A percentile compares a stretch with the other conserved stretches of the same genome.
Conservation (phyloP, 1,140 invertebrate species). For the Sarcophaga peregrina region DNA sequence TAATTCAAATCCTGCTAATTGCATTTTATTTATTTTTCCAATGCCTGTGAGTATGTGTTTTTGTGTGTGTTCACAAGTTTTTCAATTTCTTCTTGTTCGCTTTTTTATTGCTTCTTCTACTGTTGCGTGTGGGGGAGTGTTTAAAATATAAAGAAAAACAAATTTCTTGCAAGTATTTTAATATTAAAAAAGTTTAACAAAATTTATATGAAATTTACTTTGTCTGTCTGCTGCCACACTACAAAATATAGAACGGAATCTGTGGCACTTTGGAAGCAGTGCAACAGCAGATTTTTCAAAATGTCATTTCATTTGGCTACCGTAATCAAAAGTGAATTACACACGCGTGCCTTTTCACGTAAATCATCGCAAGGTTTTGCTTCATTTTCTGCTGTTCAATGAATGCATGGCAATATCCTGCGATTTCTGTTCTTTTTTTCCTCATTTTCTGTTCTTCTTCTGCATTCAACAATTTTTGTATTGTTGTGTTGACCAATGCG, state of each 20-base stretch:
- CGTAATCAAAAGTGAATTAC: slow-evolving; percentile 39
- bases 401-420: too few species aligned
- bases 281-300: neutral
- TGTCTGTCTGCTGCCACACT: too few species aligned
- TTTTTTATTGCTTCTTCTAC: too few species aligned
- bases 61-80: too few species aligned
- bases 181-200: neutral
- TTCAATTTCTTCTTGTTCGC: too few species aligned
- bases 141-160: slow-evolving; percentile 15
- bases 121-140: neutral
- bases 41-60: too few species aligned
- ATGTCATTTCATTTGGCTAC: slow-evolving; percentile 39
- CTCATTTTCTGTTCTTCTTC: slow-evolving; percentile 18
- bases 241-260: too few species aligned
- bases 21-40: slow-evolving; percentile 34
- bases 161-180: slow-evolving; percentile 2
- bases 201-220: neutral
- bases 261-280: too few species aligned
- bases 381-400: too few species aligned
- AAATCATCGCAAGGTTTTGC: neutral
- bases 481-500: slow-evolving; percentile 34
- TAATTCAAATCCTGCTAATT: slow-evolving; percentile 38
- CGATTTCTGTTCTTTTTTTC: neutral
- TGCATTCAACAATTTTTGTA: neutral
- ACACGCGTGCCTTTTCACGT: slow-evolving; percentile 31